Conservation (phyloP, 2,797 vertebrate species). For the Valencia hispanica region DNA sequence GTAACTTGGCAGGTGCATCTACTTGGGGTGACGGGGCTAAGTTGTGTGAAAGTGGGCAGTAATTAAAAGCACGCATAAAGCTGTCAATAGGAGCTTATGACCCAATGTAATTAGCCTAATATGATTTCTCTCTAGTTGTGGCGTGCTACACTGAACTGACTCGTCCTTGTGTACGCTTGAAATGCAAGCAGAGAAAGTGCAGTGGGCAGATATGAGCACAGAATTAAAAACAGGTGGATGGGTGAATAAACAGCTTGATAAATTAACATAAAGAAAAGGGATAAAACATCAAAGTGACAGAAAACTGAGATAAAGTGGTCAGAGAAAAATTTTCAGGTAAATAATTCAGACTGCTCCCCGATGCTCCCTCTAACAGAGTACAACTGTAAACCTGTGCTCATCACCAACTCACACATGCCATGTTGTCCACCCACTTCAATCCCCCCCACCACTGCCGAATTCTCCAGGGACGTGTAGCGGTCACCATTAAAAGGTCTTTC, state of each 20-base stretch:
- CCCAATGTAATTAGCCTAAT: conserved; percentile 83
- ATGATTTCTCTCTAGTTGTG: conserved; percentile 77
- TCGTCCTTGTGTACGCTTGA: conserved; percentile 74
- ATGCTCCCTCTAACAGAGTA: conserved; percentile 7
- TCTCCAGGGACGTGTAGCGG: conserved; percentile 89
- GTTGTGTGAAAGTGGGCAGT: conserved; percentile 84
- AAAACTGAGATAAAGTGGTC: conserved; percentile 8
- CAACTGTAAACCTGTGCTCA: conserved; percentile 30
- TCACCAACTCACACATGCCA: conserved; percentile 43
- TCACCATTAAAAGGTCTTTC: conserved; percentile 98
- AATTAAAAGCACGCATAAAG: conserved; percentile 86
- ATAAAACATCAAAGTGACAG: conserved; percentile 23
- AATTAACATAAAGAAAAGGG: conserved; percentile 1
- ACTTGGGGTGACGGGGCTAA: conserved; percentile 79
- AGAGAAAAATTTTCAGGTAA: conserved; percentile 29
- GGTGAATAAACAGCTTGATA: conserved; percentile 5
- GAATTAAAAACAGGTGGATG: conserved; percentile 32
- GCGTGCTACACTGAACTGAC: conserved; percentile 68
- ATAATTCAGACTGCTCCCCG: conserved; percentile 10
- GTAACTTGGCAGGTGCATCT: conserved; percentile 76
- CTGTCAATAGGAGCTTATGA: conserved; percentile 85
- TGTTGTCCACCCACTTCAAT: conserved; percentile 69
- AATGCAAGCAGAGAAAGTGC: conserved; percentile 48
- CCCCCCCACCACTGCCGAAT: conserved; percentile 80
- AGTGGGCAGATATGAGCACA: conserved; percentile 40